Evolutionary conservation across 2,888 invertebrate species (phyloP).

Genomic region (Teleogryllus oceanicus): DNA sequence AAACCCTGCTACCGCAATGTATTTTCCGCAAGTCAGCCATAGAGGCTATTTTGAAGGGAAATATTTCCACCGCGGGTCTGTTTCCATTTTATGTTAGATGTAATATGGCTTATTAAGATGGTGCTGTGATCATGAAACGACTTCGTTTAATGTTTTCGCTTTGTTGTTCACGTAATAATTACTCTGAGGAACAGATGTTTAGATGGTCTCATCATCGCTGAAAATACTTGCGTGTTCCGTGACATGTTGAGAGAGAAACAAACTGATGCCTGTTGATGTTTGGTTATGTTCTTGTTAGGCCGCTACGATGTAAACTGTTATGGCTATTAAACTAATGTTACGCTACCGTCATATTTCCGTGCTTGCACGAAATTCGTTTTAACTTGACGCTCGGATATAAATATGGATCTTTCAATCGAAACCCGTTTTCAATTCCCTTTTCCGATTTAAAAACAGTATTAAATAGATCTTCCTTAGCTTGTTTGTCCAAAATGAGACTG

Average conservation of each 20-base stretch:
- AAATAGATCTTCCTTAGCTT: background rate
- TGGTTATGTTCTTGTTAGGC: background rate
- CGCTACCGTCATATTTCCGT: background rate
- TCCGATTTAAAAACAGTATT: background rate
- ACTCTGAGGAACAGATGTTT: background rate
- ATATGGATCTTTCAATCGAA: background rate
- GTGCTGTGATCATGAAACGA: background rate
- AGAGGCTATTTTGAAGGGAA: background rate
- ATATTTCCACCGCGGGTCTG: background rate
- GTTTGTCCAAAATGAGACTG: no score
- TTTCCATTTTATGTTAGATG: background rate
- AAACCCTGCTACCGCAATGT: no score
- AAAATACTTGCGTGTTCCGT: background rate
- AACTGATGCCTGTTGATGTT: background rate
- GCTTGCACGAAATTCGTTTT: background rate
- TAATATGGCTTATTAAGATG: background rate
- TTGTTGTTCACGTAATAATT: background rate
- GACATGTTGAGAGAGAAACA: background rate
- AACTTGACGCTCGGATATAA: background rate
- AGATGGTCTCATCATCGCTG: background rate
- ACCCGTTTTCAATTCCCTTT: background rate
- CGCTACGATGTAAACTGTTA: background rate
- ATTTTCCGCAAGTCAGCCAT: no score
- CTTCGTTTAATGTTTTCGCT: background rate
- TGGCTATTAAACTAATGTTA: background rate